phyloP scores from a whole-genome alignment of 2,113 vertebrate genomes.

The Antechinus stuartii region DNA sequence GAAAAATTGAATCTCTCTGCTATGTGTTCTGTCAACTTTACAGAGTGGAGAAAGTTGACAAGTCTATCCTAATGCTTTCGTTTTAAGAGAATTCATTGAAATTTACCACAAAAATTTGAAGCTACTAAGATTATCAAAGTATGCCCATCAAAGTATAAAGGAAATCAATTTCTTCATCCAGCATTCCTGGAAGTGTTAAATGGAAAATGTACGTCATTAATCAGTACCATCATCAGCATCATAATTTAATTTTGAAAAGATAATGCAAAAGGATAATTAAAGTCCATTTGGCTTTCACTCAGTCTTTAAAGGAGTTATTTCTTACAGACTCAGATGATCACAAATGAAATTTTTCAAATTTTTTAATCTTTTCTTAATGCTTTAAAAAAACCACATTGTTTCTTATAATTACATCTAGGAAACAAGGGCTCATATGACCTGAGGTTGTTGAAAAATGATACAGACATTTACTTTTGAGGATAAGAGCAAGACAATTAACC shows the following conservation, averaged over 20 bases:
- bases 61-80: slow-evolving; percentile 47
- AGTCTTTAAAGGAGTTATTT: neutral
- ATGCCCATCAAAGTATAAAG: neutral
- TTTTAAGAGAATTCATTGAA: slow-evolving; percentile 66
- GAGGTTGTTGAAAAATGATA: neutral
- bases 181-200: neutral
- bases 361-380: neutral
- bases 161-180: neutral
- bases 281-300: neutral
- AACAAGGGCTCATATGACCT: neutral
- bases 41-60: slow-evolving; percentile 58
- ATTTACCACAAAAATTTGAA: slow-evolving; percentile 59
- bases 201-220: neutral
- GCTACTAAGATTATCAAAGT: neutral
- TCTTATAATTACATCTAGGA: neutral
- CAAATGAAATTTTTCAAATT: neutral
- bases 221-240: neutral
- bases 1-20: slow-evolving; percentile 73
- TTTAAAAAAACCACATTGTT: too few relatives aligned
- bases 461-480: neutral
- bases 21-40: slow-evolving; percentile 45
- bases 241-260: neutral
- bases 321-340: neutral
- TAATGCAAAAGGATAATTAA: neutral
- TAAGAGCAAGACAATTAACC: neutral